phyloP scores from a whole-genome alignment of 1,140 invertebrate species.

The Gerris buenoi region DNA sequence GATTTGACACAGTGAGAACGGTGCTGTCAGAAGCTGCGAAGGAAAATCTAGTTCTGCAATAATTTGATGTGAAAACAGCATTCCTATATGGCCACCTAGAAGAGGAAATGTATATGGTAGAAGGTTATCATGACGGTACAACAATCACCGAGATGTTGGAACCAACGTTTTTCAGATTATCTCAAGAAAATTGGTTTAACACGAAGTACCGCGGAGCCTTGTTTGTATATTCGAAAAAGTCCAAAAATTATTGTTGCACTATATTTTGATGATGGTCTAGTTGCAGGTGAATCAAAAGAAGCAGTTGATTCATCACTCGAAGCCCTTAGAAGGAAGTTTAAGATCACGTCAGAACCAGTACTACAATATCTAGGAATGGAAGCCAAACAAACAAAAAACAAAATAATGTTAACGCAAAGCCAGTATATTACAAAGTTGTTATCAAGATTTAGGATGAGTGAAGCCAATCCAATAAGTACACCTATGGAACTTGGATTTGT shows the following conservation, averaged over 20 bases:
- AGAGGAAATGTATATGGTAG: not conserved
- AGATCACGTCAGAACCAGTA: not conserved
- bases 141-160: not conserved
- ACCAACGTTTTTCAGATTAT: not conserved
- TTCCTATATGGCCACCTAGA: not conserved
- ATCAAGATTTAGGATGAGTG: not conserved
- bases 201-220: not conserved
- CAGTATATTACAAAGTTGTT: conserved; percentile 4
- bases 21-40: not conserved
- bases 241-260: not conserved
- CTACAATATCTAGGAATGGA: conserved; percentile 3
- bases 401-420: conserved; percentile 4
- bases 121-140: not conserved
- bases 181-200: not conserved
- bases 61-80: not conserved
- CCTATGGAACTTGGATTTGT: not conserved
- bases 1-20: not conserved
- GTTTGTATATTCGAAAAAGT: not conserved
- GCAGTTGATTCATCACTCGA: not conserved
- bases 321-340: not conserved
- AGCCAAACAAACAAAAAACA: not conserved
- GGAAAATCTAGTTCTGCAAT: not conserved
- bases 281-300: not conserved
- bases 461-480: not conserved
- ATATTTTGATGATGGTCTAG: not conserved